Base-by-base conservation (phyloP, 2,888 invertebrate genomes). In the Lapara coniferarum region DNA sequence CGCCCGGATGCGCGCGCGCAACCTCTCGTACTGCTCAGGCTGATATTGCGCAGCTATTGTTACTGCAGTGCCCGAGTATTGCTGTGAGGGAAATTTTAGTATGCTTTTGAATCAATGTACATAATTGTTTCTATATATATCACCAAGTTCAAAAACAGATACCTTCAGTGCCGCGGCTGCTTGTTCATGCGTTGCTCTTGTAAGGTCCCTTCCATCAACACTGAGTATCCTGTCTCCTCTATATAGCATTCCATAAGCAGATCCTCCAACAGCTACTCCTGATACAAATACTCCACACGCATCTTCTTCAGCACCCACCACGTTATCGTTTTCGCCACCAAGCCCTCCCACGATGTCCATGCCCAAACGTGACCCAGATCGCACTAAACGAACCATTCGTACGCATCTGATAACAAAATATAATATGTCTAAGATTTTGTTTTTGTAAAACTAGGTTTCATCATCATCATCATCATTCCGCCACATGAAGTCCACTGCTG, bases 181-280 rank as follows among this genome's bases (percentile, higher is more conserved):
- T 80, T 96, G 95, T 81, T 97, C 97, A 83, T 97, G 97, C 58
- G 96, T 96, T 0, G 97, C 96, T 73, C 95, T 94, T 6, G 96
- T 93, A 59, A 97, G 88, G 84, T 97, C 96, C 37, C 95, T 90
- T 19, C 96, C 97, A 85, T 97, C 97, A 13, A 97, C 97, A 83
- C 96, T 96, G 67, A 97, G 87, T 81, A 97, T 96, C 73, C 96
- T 92, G 83, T 97, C 97, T 10, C 97, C 97, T 73, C 96, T 95
- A 87, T 96, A 94, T 55, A 95, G 81, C 87, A 93, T 91, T 6
- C 94, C 94, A 59, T 88, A 90, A 0, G 94, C 94, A 10, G 94
- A 89, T 0, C 94, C 94, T 1, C 88, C 90, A 16, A 84, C 81
- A 0, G 92, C 85, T 0, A 94, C 92, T 0, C 94, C 94, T 0